Percentiles rank a stretch among this genome's conserved stretches.
phyloP scores from a whole-genome alignment of 2,797 vertebrate species.

The Phalloptychus januarius region DNA sequence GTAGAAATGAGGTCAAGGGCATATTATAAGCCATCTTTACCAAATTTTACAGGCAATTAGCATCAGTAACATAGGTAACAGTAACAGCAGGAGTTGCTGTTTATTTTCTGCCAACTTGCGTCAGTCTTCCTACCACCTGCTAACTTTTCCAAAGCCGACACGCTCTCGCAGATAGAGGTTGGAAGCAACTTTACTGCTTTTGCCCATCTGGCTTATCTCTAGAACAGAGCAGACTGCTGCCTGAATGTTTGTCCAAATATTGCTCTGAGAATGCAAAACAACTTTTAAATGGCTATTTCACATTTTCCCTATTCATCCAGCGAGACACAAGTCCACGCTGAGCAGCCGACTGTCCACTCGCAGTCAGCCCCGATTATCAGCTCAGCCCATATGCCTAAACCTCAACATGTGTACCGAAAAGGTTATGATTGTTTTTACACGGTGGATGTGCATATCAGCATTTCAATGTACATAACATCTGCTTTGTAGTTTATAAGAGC shows the following conservation, averaged over 20 bases:
- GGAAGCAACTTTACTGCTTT: not conserved
- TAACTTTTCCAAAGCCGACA: not conserved
- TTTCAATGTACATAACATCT: not conserved
- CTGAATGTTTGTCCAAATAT: not conserved
- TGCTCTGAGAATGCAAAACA: not conserved
- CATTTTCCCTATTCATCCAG: not conserved
- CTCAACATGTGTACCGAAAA: not conserved
- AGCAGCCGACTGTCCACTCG: not conserved
- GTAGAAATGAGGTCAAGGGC: not conserved
- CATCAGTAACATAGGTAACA: not conserved
- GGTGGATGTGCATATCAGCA: not conserved
- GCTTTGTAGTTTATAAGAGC: not conserved
- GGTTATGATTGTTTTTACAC: not conserved
- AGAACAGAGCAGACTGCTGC: not conserved
- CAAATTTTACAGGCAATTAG: not conserved
- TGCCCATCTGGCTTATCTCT: not conserved
- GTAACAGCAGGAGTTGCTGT: not conserved
- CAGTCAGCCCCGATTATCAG: not conserved
- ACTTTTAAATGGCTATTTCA: not conserved
- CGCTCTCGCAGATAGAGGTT: not conserved
- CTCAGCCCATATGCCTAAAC: not conserved
- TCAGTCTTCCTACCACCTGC: not conserved
- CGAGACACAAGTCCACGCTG: not conserved
- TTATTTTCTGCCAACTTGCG: not conserved
- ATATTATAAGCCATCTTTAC: not conserved